Evolutionary conservation across 2,888 invertebrate species (phyloP).

Genomic region (Drosophila fulvimacula): DNA sequence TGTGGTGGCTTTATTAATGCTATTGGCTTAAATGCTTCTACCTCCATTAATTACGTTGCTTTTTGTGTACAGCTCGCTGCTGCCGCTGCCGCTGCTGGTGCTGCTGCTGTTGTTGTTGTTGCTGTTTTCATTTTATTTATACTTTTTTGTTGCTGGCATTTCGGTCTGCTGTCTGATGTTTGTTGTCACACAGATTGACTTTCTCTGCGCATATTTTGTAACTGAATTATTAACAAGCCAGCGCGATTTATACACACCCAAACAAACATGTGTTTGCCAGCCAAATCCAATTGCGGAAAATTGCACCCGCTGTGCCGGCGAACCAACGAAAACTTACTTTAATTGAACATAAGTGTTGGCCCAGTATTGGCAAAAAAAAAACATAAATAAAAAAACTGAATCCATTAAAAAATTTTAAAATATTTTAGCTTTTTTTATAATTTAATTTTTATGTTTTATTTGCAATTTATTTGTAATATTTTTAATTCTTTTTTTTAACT

Average conservation of each 20-base stretch:
- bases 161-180: slow-evolving; percentile 60
- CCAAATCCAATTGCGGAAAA: slow-evolving; percentile 46
- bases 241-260: slow-evolving; percentile 25
- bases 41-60: slow-evolving; percentile 84
- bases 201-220: slow-evolving; percentile 74
- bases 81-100: slow-evolving; percentile 17
- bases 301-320: neutral
- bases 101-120: slow-evolving; percentile 31
- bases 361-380: neutral
- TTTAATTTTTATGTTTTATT: no score
- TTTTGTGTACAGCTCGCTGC: slow-evolving; percentile 70
- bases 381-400: neutral
- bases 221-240: slow-evolving; percentile 74
- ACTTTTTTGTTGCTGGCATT: slow-evolving; percentile 25
- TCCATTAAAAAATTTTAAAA: no score
- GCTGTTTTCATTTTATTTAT: slow-evolving; percentile 23
- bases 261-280: slow-evolving; percentile 22
- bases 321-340: neutral
- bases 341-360: neutral
- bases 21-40: slow-evolving; percentile 84
- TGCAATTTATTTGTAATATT: no score
- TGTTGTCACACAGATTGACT: slow-evolving; percentile 76
- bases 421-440: no score
- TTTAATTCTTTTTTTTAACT: no score
- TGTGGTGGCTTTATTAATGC: slow-evolving; percentile 85